phyloP scores from a whole-genome alignment of 2,888 invertebrate genomes.

The Rhingia rostrata region DNA sequence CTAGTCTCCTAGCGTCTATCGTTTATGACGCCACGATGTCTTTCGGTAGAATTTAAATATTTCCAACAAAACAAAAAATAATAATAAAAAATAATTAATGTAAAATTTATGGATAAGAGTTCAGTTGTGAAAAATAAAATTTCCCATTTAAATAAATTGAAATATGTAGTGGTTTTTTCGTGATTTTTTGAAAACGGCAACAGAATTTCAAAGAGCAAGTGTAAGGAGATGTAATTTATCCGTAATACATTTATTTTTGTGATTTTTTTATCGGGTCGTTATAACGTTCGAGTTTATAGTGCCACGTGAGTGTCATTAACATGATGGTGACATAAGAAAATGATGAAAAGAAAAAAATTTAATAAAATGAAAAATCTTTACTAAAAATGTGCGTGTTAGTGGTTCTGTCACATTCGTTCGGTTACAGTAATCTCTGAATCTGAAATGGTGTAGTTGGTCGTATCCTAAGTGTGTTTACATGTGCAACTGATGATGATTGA shows the following conservation, averaged over 20 bases:
- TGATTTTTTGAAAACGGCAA: too few relatives aligned
- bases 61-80: constrained; percentile 17
- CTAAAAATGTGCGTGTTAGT: constrained; percentile 31
- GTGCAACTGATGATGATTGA: constrained; percentile 66
- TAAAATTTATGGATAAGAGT: constrained; percentile 49
- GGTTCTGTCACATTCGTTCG: constrained; percentile 1
- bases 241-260: background rate
- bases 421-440: constrained; percentile 26
- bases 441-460: constrained; percentile 33
- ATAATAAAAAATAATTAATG: constrained; percentile 15
- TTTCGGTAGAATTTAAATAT: constrained; percentile 71
- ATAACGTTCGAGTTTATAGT: constrained; percentile 18
- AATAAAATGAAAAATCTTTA: background rate
- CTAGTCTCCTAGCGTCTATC: constrained; percentile 77
- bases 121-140: constrained; percentile 6
- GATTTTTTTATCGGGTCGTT: constrained; percentile 1
- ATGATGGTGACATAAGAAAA: constrained; percentile 23
- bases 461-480: constrained; percentile 68
- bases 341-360: constrained; percentile 7
- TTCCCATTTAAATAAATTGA: constrained; percentile 1
- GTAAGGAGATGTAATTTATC: background rate
- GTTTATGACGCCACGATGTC: constrained; percentile 77
- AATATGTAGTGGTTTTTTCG: background rate
- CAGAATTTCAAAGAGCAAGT: background rate
- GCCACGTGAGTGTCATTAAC: constrained; percentile 51